Evolutionary conservation across 37 sponge, comb jelly and placozoan genomes (phyloP), one percentile per base, ranked within the genome.

Genomic region (Eunapius fragilis): DNA sequence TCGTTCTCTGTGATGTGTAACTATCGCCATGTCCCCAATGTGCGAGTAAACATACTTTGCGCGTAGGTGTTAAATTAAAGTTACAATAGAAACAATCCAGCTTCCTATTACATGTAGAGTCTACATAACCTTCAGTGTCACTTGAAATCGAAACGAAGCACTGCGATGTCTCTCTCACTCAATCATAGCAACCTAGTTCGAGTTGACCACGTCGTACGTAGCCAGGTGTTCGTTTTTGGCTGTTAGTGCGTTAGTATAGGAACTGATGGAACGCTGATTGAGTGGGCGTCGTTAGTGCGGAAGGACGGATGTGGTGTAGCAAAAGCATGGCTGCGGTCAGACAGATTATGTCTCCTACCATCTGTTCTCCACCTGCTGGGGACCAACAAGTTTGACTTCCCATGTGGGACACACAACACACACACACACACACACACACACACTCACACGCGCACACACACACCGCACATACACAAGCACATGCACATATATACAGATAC

Each of bases 371-470:
- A 58, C 58, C 58, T 58, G 58, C 14, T 58, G 41, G 41, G 6
- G 58, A 12, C 13, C 73, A 33, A 72, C 73, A 72, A 32, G 73
- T 72, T 30, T 3, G 30, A 73, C 74, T 34, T 30, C 31, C 27
- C 47, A 45, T 45, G 47, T 45, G 7, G 9, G 7, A 45, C 47
- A 73, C 74, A 71, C 27, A 73, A 22, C 74, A 3, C 74, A 73
- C 74, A n/a, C 74, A 71, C 71, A 71, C 76, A 34, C 76, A 34
- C 76, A 6, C 35, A 32, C 35, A 77, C 78, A 35, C 78, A 77
- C 78, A 35, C 78, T 37, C 78, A 77, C 78, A 77, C 78, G 5
- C 79, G 48, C 79, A 41, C 58, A 48, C 79, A 79, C 79, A 47
- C 79, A 38, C 50, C n/a, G 24, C 48, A 79, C 79, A 79, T 26